Percentiles rank a stretch among this genome's conserved stretches.
phyloP scores from a whole-genome alignment of 2,797 vertebrate genomes.

The Monodelphis domestica region DNA sequence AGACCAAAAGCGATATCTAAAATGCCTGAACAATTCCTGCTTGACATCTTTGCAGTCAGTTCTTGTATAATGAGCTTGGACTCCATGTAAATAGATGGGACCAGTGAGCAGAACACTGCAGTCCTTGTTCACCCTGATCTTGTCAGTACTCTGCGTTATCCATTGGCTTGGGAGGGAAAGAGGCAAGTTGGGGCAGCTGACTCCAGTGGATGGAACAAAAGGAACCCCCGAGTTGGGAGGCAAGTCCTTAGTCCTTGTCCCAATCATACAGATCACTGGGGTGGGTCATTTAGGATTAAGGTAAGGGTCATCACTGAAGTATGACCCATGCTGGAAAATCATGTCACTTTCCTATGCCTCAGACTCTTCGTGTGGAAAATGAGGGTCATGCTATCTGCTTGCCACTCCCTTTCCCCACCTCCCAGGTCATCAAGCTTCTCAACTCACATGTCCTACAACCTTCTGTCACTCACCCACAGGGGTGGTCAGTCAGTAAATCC shows the following conservation, averaged over 20 bases:
- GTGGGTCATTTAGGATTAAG: neutral
- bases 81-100: slow-evolving; percentile 48
- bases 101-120: slow-evolving; percentile 68
- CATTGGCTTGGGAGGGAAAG: slow-evolving; percentile 55
- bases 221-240: slow-evolving; percentile 3
- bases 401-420: neutral
- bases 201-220: neutral
- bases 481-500: neutral
- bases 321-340: neutral
- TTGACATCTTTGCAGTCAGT: slow-evolving; percentile 75
- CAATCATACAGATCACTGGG: neutral
- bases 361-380: neutral
- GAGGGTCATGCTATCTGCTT: neutral
- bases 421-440: neutral
- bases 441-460: neutral
- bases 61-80: slow-evolving; percentile 72
- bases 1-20: slow-evolving; percentile 59
- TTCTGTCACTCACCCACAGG: neutral
- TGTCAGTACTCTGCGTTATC: slow-evolving; percentile 58
- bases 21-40: slow-evolving; percentile 66
- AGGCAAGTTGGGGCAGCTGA: slow-evolving; percentile 52
- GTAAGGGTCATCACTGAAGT: neutral
- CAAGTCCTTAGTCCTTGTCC: neutral
- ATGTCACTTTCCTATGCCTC: neutral
- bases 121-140: slow-evolving; percentile 68